Evolutionary conservation across 2,113 vertebrate species (phyloP).

Genomic region (Laticauda colubrina): DNA sequence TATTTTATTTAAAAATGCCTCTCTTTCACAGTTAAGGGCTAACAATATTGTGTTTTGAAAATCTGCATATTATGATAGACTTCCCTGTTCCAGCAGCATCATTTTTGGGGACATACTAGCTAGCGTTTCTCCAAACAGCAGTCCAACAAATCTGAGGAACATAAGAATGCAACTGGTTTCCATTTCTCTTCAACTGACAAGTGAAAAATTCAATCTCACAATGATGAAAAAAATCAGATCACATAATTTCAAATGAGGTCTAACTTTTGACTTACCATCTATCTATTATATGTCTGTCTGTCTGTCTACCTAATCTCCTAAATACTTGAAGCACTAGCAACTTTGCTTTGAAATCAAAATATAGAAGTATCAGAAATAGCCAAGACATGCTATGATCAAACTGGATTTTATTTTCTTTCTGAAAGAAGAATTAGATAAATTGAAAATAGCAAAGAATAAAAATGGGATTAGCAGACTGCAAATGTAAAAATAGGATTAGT

Average conservation of each 20-base stretch:
- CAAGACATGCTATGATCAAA: neutral
- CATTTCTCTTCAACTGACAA: constrained; percentile 23
- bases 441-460: neutral
- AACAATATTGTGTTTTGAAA: constrained; percentile 8
- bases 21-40: neutral
- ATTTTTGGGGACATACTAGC: neutral
- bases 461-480: neutral
- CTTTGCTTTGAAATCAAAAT: constrained; percentile 11
- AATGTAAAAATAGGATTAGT: neutral
- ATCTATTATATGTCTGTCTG: neutral
- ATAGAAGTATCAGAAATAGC: neutral
- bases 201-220: constrained; percentile 17
- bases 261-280: neutral
- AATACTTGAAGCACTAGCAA: neutral
- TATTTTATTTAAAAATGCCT: neutral
- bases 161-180: neutral
- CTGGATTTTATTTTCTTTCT: neutral
- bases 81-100: neutral
- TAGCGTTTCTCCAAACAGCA: neutral
- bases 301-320: neutral
- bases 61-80: neutral
- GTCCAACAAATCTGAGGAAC: neutral
- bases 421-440: neutral
- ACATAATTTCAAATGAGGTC: constrained; percentile 17
- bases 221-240: constrained; percentile 15